Base-by-base conservation (phyloP, 1,140 invertebrate genomes). In the Teleogryllus occipitalis region DNA sequence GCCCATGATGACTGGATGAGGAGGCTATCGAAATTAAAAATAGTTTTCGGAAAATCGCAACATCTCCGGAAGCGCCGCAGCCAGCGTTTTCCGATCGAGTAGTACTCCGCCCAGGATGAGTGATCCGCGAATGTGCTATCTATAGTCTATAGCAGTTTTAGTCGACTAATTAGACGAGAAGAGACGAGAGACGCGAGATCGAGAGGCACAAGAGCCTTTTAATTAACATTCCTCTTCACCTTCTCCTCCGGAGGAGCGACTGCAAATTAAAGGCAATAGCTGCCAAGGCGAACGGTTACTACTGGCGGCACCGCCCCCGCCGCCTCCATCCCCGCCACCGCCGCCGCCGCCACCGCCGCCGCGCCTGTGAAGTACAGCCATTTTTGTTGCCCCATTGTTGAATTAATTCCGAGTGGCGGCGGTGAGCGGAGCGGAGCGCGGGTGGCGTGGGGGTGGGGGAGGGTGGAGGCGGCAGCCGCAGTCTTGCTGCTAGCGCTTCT, bases 221-320 rank as follows among this genome's bases (percentile, higher is more conserved):
- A 86, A 86, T 86, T 86, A 86, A 86, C 85, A 86, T 86, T 86
- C 85, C 85, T 81, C 83, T 82, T 83, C 82, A 83, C 83, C 82
- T 83, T 82, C 79, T 80, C 82, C 80, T 82, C 83, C 54, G 54
- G 54, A 18, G 54, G 18, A 65, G 54, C 54, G 54, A 65, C 54
- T 65, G 54, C 84, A 84, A 85, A 85, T 86, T 84, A 84, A 84
- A 84, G 83, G 82, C 84, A 85, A 85, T 85, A 85, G 82, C 84
- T 84, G 84, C 84, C 84, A 84, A 82, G 82, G 82, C 82, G 83
- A 83, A 82, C 10, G 54, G 54, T 65, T 65, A 65, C 54, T 81
- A 82, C 82, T 80, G 82, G 81, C 82, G 74, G 83, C 82, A 83
- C 81, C 73, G 75, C 27, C 78, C 7, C 18, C 47, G 46, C 39